phyloP scores from a whole-genome alignment of 2,888 invertebrate species.

The Incurvaria masculella region DNA sequence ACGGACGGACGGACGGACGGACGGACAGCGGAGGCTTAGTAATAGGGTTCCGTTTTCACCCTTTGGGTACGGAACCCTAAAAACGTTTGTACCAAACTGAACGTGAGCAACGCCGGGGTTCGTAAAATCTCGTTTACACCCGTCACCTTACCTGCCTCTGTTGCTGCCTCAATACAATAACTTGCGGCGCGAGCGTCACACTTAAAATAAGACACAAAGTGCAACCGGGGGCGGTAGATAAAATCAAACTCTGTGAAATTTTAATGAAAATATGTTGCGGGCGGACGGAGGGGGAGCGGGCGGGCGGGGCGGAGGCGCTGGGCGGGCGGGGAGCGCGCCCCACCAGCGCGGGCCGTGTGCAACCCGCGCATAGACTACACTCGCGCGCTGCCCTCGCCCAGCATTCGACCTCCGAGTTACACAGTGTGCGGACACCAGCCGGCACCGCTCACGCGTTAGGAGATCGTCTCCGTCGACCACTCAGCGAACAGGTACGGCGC shows the following conservation, averaged over 20 bases:
- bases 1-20: too few relatives aligned
- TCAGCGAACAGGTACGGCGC: conserved; percentile 52
- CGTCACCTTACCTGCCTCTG: too few relatives aligned
- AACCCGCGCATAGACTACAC: conserved; percentile 51
- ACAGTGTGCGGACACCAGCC: conserved; percentile 51
- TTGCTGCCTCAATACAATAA: too few relatives aligned
- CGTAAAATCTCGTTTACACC: too few relatives aligned
- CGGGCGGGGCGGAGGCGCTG: conserved; percentile 23
- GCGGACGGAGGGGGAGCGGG: conserved; percentile 8
- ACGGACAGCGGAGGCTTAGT: too few relatives aligned
- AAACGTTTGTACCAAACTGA: too few relatives aligned
- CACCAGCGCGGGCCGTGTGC: conserved; percentile 55
- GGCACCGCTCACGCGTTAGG: conserved; percentile 51
- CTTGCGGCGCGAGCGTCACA: too few relatives aligned
- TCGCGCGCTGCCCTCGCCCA: conserved; percentile 45
- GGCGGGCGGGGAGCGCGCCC: conserved; percentile 20
- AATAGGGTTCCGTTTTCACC: too few relatives aligned
- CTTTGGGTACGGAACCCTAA: too few relatives aligned
- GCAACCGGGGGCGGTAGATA: conserved; percentile 21
- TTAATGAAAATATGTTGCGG: neutral
- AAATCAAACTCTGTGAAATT: conserved; percentile 4
- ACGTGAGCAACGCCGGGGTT: too few relatives aligned
- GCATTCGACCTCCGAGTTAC: conserved; percentile 55
- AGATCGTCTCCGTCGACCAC: conserved; percentile 52
- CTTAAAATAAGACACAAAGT: too few relatives aligned